A percentile compares a stretch with the other conserved stretches of the same genome.
Evolutionary conservation across 2,888 invertebrate species (phyloP).

Genomic region (Fragum sueziense): DNA sequence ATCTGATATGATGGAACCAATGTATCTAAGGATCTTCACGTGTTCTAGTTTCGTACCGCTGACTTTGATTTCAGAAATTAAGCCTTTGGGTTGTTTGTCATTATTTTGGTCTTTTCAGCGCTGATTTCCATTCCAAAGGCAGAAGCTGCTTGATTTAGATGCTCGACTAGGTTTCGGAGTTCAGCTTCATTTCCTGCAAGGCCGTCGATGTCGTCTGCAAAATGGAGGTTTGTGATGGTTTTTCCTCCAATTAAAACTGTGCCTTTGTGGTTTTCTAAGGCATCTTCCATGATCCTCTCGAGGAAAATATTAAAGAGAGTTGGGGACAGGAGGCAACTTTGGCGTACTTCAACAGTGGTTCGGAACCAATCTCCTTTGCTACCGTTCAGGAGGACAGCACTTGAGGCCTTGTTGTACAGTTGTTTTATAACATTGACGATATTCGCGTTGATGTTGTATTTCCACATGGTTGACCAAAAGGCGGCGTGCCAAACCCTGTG

Average conservation of each 20-base stretch:
- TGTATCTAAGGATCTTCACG: neutral
- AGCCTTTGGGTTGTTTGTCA: slow-evolving; percentile 6
- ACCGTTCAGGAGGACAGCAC: slow-evolving; percentile 34
- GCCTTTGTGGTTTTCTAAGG: slow-evolving; percentile 42
- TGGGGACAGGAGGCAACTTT: slow-evolving; percentile 39
- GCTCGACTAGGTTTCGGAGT: slow-evolving; percentile 19
- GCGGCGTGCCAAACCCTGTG: slow-evolving; percentile 39
- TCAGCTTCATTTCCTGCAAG: slow-evolving; percentile 19
- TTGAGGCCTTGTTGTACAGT: slow-evolving; percentile 37
- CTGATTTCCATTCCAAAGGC: slow-evolving; percentile 34
- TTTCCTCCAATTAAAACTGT: slow-evolving; percentile 49
- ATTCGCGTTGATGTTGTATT: slow-evolving; percentile 30
- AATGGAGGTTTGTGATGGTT: slow-evolving; percentile 39
- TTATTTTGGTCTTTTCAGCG: slow-evolving; percentile 30
- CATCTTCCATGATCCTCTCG: slow-evolving; percentile 37
- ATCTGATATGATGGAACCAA: neutral
- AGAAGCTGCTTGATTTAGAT: slow-evolving; percentile 14
- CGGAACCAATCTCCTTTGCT: slow-evolving; percentile 50
- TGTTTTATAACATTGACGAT: slow-evolving; percentile 28
- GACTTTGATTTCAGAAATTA: neutral
- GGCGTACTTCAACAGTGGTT: slow-evolving; percentile 42
- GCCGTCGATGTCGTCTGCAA: slow-evolving; percentile 45
- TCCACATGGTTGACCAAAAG: slow-evolving; percentile 35
- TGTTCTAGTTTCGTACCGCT: neutral
- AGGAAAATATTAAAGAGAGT: no score